phyloP scores from a whole-genome alignment of 2,888 invertebrate genomes.

The Synanthedon formicaeformis region DNA sequence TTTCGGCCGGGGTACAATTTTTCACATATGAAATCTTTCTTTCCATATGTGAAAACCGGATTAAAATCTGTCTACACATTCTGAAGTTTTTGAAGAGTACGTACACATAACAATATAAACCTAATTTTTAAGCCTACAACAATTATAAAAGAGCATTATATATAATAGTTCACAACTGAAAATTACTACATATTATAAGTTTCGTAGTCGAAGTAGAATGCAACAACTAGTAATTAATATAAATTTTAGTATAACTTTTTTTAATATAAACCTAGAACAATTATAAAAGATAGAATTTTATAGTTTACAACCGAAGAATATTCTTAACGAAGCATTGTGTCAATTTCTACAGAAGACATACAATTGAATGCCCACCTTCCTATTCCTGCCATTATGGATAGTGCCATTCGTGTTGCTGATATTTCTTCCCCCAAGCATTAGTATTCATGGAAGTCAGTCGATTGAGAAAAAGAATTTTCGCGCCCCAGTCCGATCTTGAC shows the following conservation, averaged over 20 bases:
- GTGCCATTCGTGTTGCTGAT: constrained; percentile 45
- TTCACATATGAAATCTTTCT: too few relatives aligned
- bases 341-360: background rate
- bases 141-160: background rate
- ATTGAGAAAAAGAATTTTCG: constrained; percentile 63
- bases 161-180: background rate
- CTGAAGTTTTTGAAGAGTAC: too few relatives aligned
- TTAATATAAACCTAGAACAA: too few relatives aligned
- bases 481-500: constrained; percentile 52
- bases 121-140: too few relatives aligned
- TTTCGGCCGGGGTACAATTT: too few relatives aligned
- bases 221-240: too few relatives aligned
- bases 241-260: too few relatives aligned
- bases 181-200: too few relatives aligned
- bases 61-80: too few relatives aligned
- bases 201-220: too few relatives aligned
- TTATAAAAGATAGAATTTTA: background rate
- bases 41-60: too few relatives aligned
- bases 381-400: constrained; percentile 28
- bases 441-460: constrained; percentile 67
- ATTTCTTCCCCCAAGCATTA: constrained; percentile 50
- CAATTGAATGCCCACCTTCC: constrained; percentile 1
- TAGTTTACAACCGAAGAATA: background rate
- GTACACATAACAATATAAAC: too few relatives aligned
- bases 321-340: background rate